Evolutionary conservation across 2,113 vertebrate genomes (phyloP).

Genomic region (Heloderma charlesbogerti): DNA sequence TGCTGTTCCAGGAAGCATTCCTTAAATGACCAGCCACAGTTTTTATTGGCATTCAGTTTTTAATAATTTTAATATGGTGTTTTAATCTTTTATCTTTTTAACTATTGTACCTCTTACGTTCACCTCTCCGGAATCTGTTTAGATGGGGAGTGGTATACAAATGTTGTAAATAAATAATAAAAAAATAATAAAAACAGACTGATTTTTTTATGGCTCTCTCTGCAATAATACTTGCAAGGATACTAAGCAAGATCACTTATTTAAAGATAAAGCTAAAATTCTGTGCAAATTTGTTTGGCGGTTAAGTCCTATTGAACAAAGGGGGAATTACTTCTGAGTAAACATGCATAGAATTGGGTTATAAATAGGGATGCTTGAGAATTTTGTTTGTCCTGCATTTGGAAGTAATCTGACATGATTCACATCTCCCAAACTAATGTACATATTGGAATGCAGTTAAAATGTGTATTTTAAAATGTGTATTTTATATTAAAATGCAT

Average conservation of each 20-base stretch:
- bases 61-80: too few species aligned
- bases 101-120: too few species aligned
- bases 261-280: neutral
- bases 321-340: neutral
- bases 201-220: neutral
- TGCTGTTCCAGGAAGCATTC: too few species aligned
- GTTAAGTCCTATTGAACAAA: neutral
- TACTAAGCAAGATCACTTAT: neutral
- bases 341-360: neutral
- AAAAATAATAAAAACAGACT: too few species aligned
- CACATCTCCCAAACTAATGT: neutral
- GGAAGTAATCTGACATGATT: neutral
- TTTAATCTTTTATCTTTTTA: too few species aligned
- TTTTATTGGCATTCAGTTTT: too few species aligned
- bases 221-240: neutral
- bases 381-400: neutral
- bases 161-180: neutral
- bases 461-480: neutral
- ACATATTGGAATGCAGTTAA: neutral
- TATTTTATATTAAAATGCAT: neutral
- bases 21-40: too few species aligned
- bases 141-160: too few species aligned
- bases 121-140: too few species aligned
- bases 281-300: neutral
- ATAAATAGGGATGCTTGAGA: neutral